A percentile compares a stretch with the other conserved stretches of the same genome.
Conservation (phyloP, 1,140 invertebrate genomes). For the Rhynchophorus ferrugineus region DNA sequence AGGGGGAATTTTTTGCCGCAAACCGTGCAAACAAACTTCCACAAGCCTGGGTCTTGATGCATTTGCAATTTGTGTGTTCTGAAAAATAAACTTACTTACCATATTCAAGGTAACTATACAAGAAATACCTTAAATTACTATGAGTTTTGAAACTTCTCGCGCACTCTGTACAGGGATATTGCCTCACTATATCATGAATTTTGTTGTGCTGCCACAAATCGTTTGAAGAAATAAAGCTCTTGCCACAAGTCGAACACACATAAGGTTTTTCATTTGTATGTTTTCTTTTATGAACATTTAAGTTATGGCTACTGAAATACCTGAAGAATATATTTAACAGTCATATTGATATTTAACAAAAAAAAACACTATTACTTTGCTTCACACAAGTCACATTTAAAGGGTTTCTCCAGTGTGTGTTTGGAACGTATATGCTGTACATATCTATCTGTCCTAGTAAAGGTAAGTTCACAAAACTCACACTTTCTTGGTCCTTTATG, state of each 20-base stretch:
- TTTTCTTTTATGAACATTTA: slow-evolving; percentile 24
- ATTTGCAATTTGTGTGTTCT: slow-evolving; percentile 20
- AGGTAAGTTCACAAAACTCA: slow-evolving; percentile 21
- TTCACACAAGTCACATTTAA: slow-evolving; percentile 26
- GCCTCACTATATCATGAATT: slow-evolving; percentile 22
- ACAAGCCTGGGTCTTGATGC: slow-evolving; percentile 15
- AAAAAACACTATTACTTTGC: slow-evolving; percentile 18
- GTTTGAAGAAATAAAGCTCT: slow-evolving; percentile 23
- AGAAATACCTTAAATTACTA: slow-evolving; percentile 18
- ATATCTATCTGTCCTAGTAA: slow-evolving; percentile 20
- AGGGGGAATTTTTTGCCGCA: slow-evolving; percentile 18
- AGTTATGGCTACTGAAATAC: slow-evolving; percentile 17
- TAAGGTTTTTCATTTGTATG: slow-evolving; percentile 26
- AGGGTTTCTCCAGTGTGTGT: slow-evolving; percentile 28
- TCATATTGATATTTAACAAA: not conserved
- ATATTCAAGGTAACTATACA: not conserved
- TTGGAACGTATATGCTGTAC: slow-evolving; percentile 21
- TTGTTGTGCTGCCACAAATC: slow-evolving; percentile 28
- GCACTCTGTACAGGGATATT: slow-evolving; percentile 24
- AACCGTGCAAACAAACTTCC: slow-evolving; percentile 17
- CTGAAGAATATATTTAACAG: slow-evolving; percentile 4
- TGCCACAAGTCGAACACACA: slow-evolving; percentile 25
- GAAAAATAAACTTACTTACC: not conserved
- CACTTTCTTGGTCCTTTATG: slow-evolving; percentile 17
- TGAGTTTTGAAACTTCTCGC: slow-evolving; percentile 25